Evolutionary conservation across 2,797 vertebrate species (phyloP), one percentile per base, ranked within the genome.

Genomic region (Smutsia temminckii): DNA sequence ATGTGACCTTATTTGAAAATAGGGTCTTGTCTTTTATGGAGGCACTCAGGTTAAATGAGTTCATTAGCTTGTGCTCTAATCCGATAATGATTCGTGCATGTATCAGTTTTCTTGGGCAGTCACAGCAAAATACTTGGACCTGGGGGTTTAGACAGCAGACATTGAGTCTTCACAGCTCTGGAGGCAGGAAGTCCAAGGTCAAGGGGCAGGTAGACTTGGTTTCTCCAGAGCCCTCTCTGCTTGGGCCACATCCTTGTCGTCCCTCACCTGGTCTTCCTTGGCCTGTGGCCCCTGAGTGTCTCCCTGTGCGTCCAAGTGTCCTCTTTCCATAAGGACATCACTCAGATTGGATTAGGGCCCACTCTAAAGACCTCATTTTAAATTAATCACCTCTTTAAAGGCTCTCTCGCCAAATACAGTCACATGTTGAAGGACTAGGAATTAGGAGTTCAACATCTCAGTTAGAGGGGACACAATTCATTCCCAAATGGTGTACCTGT

Each of bases 201-300:
- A n/a, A 37, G 21, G 9, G 14, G 29, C 6, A 23, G 14, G 17
- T 9, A 7, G 16, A 32, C 20, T 55, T 23, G 2, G 0, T 8
- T 53, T 42, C 55, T 29, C 16, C 64, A 3, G 17, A 27, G 21
- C 8, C 6, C 20, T 51, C 49, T 42, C 27, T 57, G 29, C 6
- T 23, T 8, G 27, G 40, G n/a, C 37, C 5, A 1, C 34, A 14
- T 29, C 21, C 75, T 51, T 6, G 25, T 4, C 34, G 8, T 37
- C 18, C 40, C 12, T 29, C 25, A 1, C 20, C 14, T 1, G 8
- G 9, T 40, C 42, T n/a, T 83, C 18, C 27, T 49, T 37, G 4
- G 21, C 17, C 2, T 13, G 2, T 8, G 6, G 0, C 11, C 25
- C 13, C 8, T 27, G 5, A 46, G 4, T 27, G 8, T n/a, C 13